These are phyloP conservation scores for sheep (Ovis aries) DNA, from an alignment of 2,113 vertebrate genomes.

Conservation along the genomic window ARS-UI_Ramb_v3.0 NC_056074.1:27566501-27567000, in stretches of 20 bases:
- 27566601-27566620: conserved; percentile 23
- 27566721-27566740: neutral
- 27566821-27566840: neutral
- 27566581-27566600: conserved; percentile 52
- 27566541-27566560: conserved; percentile 71
- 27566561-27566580: neutral
- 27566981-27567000: neutral
- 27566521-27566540: conserved; percentile 77
- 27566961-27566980: neutral
- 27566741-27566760: neutral
- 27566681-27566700: neutral
- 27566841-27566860: neutral
- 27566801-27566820: neutral
- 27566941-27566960: neutral
- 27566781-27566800: neutral
- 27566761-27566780: neutral
- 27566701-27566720: neutral
- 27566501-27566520: conserved; percentile 82
- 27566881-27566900: neutral
- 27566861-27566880: neutral
- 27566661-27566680: neutral
- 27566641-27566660: neutral
- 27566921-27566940: neutral
- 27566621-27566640: conserved; percentile 34
- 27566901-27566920: neutral